Base-by-base conservation (phyloP, 2,797 vertebrate species). In the Sebastiscus albofasciatus region DNA sequence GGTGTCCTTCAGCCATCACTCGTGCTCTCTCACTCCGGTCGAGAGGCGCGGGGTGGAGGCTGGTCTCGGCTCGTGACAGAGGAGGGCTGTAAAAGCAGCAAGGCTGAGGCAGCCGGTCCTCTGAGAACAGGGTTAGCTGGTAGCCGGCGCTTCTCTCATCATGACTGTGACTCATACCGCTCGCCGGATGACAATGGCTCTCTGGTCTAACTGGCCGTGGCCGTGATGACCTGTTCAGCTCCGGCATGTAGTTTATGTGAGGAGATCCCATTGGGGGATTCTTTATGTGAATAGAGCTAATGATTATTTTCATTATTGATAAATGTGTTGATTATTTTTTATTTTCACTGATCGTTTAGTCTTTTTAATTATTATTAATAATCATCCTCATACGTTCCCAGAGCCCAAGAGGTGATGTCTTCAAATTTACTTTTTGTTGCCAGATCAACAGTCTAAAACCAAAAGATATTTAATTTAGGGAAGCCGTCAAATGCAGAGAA, bases 131-230 rank as follows among this genome's bases (percentile, higher is more conserved):
- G 71, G 54, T 82, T 77, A 73, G 65, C 86, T 71, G 79, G 71
- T 67, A 75, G 85, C 61, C 27, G 46, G 39, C 2, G 12, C 42
- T 26, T 66, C 72, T 74, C 82, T 88, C 83, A 64, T 91, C 61
- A 75, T 72, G 69, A 69, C 71, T 24, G 67, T 92, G 91, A 93
- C 90, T 93, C 88, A 83, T 78, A n/a, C 20, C 4, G 24, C 72
- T 31, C n/a, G 1, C 65, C 61, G 27, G 71, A 79, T 78, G 83
- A 83, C 80, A 36, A 56, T 29, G 55, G 27, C 49, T 58, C 3
- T 0, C 46, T 42, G 64, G 39, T 77, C 36, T 49, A 31, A 67
- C 52, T 8, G 8, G 34, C 52, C 62, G 26, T 14, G 36, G 34
- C 29, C 7, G 9, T 22, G 31, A 73, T 70, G 77, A 86, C 75